Evolutionary conservation across 2,888 invertebrate species (phyloP).

Genomic region (Opisthograptis luteolata): DNA sequence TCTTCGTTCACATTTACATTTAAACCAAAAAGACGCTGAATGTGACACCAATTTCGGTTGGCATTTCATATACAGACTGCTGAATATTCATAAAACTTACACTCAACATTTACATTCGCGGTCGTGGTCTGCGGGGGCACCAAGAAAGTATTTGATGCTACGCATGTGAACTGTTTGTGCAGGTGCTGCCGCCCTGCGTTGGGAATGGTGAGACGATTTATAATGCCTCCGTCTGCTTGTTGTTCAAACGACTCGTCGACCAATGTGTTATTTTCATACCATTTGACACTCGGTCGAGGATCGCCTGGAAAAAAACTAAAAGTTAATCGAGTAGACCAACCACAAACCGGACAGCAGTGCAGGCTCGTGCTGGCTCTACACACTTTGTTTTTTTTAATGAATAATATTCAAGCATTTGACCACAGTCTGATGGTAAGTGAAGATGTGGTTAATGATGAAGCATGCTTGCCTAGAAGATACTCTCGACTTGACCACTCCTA

Average conservation of each 20-base stretch:
- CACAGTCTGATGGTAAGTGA: too few species aligned
- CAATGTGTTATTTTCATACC: slow-evolving; percentile 93
- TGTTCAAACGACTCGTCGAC: slow-evolving; percentile 93
- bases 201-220: slow-evolving; percentile 91
- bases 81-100: slow-evolving; percentile 89
- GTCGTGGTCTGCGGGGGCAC: slow-evolving; percentile 90
- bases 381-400: background rate
- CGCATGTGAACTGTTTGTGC: slow-evolving; percentile 92
- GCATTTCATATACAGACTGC: too few species aligned
- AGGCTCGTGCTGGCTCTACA: too few species aligned
- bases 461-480: too few species aligned
- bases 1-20: too few species aligned
- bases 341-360: too few species aligned
- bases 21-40: too few species aligned
- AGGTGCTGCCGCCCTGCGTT: slow-evolving; percentile 93
- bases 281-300: slow-evolving; percentile 90
- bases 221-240: slow-evolving; percentile 87
- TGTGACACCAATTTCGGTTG: too few species aligned
- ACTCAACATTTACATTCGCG: slow-evolving; percentile 92
- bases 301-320: slow-evolving; percentile 81
- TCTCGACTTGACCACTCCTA: slow-evolving; percentile 30
- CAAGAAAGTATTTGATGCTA: slow-evolving; percentile 94
- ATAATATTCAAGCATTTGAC: too few species aligned
- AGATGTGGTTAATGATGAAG: too few species aligned
- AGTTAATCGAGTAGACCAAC: too few species aligned